These are phyloP conservation scores for Teinopalpus imperialis DNA, from an alignment of 2,888 invertebrate species.

Conservation along the genomic window DNA sequence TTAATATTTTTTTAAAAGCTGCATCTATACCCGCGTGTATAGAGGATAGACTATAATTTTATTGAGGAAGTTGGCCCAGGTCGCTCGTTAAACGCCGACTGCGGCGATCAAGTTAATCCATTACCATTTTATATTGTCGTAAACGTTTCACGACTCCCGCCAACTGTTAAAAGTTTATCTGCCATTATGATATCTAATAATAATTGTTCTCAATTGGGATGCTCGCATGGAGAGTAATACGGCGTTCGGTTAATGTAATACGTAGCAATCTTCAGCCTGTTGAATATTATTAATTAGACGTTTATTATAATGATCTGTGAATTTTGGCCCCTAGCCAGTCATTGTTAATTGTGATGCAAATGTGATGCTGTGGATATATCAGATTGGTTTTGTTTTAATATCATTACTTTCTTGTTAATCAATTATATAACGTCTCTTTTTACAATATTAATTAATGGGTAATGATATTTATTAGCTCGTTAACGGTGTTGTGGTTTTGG, in stretches of 20 bases:
- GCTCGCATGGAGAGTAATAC: neutral
- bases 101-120: constrained; percentile 73
- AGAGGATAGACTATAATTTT: constrained; percentile 63
- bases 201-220: constrained; percentile 34
- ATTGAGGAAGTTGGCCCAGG: constrained; percentile 75
- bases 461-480: no score
- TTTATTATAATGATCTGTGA: constrained; percentile 10
- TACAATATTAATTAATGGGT: no score
- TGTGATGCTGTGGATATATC: neutral
- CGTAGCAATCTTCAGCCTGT: constrained; percentile 1
- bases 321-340: constrained; percentile 7
- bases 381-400: neutral
- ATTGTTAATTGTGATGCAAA: constrained; percentile 9
- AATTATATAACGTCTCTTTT: no score
- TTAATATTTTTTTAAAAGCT: constrained; percentile 36
- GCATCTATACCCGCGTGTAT: constrained; percentile 34
- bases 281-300: constrained; percentile 13
- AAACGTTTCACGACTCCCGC: constrained; percentile 72
- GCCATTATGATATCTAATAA: constrained; percentile 36
- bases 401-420: constrained; percentile 5
- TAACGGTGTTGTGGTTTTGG: no score
- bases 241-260: neutral
- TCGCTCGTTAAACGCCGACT: constrained; percentile 66
- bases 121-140: constrained; percentile 76
- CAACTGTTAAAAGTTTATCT: constrained; percentile 55